These are phyloP conservation scores for Lucilia cuprina DNA, from an alignment of 1,140 invertebrate species.

Conservation along the genomic window DNA sequence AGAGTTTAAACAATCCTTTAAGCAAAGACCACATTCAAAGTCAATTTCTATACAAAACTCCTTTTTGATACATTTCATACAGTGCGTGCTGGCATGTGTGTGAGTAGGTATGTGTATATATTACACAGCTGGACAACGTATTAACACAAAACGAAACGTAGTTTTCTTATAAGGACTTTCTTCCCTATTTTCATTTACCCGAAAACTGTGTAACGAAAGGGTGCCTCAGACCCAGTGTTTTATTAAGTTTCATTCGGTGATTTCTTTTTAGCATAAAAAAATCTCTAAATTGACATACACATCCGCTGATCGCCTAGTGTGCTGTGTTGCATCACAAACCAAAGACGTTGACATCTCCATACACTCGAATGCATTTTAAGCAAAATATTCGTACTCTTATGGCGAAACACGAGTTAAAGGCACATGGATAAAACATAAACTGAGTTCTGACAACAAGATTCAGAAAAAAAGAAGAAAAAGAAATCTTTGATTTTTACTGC, in stretches of 20 bases:
- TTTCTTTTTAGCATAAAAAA: background rate
- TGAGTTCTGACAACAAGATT: background rate
- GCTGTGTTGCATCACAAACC: background rate
- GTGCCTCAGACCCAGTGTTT: background rate
- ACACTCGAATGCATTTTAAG: background rate
- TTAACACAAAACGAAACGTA: background rate
- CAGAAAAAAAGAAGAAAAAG: background rate
- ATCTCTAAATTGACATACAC: constrained; percentile 2
- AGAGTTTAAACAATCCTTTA: background rate
- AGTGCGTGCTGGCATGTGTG: background rate
- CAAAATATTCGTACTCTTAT: background rate
- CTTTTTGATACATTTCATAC: background rate
- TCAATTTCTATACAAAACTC: background rate
- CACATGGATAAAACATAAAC: background rate
- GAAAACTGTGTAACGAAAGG: constrained; percentile 4
- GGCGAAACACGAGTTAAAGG: background rate
- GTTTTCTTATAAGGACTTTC: background rate
- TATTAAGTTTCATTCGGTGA: background rate
- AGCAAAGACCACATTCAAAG: background rate
- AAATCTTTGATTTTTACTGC: background rate
- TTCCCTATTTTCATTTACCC: background rate
- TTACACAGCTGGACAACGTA: background rate
- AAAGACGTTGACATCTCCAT: background rate
- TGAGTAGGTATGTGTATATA: background rate
- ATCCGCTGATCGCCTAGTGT: background rate